Evolutionary conservation across 2,797 vertebrate species (phyloP), one percentile per base, ranked within the genome.

Genomic region (Tachyglossus aculeatus): DNA sequence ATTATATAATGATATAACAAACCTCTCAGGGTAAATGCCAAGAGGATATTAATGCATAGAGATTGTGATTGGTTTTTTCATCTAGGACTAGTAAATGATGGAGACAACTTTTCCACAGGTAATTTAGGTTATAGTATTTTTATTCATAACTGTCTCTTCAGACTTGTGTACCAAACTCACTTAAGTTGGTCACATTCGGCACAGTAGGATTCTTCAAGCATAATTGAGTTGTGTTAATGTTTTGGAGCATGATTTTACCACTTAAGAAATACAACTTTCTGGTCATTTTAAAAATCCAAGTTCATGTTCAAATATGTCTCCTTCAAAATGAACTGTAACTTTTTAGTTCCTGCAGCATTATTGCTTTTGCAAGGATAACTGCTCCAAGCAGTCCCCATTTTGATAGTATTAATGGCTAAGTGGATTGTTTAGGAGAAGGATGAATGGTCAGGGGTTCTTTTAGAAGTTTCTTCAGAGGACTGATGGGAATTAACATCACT

Each of bases 161-260:
- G 76, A 59, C 50, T 68, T 76, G 43, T 12, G 61, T 59, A 64
- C 71, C 45, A 4, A 6, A 74, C 32, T 52, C 33, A 71, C 54
- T 78, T 50, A 45, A 59, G 65, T 78, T 73, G 64, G 53, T 34
- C 41, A 25, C 66, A 67, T 74, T 78, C 67, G 67, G 52, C 44
- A 73, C 58, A 55, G 61, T 81, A 82, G 64, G 44, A 66, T 82
- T 56, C 74, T 81, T 82, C 60, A 66, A 44, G 78, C 63, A 71
- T 78, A 87, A 83, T 83, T 85, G 85, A 85, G 78, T 83, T 74
- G 83, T 80, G n/a, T 74, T 80, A 74, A 71, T 83, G 66, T 79
- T 80, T 71, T 67, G 58, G 34, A 68, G 55, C 77, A 63, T 75
- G 75, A 79, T 66, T 81, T 78, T 40, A 36, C 41, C 83, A 36